A percentile compares a stretch with the other conserved stretches of the same genome.
Conservation (phyloP, 2,888 invertebrate genomes). For the Euproctis similis region DNA sequence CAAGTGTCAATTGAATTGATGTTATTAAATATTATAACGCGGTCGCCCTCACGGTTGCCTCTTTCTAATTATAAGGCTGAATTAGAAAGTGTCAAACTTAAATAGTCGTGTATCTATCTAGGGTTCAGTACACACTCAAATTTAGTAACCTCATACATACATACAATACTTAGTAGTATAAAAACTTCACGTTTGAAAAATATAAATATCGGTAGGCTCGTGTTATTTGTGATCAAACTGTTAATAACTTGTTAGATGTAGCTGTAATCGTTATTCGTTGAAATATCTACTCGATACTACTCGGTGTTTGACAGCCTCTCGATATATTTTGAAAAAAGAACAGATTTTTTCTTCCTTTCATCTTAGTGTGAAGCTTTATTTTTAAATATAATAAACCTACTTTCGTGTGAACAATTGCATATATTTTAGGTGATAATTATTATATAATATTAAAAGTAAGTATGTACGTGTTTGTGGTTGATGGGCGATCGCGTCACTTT, state of each 20-base stretch:
- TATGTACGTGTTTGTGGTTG: constrained; percentile 32
- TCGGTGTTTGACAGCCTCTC: too few relatives aligned
- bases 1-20: constrained; percentile 7
- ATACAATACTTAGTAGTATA: too few relatives aligned
- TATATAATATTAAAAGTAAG: constrained; percentile 26
- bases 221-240: constrained; percentile 64
- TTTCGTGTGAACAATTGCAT: constrained; percentile 31
- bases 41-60: constrained; percentile 54
- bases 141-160: too few relatives aligned
- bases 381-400: constrained; percentile 28
- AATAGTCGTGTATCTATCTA: constrained; percentile 19
- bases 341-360: constrained; percentile 12
- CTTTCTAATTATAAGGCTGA: constrained; percentile 74
- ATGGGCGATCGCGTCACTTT: constrained; percentile 56
- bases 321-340: constrained; percentile 15
- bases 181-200: too few relatives aligned
- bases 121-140: constrained; percentile 29
- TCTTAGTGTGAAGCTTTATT: constrained; percentile 25
- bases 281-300: constrained; percentile 19
- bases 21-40: constrained; percentile 32
- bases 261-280: constrained; percentile 48
- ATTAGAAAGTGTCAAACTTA: constrained; percentile 64
- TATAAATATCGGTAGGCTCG: too few relatives aligned
- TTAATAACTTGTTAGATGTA: constrained; percentile 61
- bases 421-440: constrained; percentile 38